These are phyloP conservation scores for Tarsius wallacei DNA, from an alignment of 2,797 vertebrate species.

Conservation along the genomic window DNA sequence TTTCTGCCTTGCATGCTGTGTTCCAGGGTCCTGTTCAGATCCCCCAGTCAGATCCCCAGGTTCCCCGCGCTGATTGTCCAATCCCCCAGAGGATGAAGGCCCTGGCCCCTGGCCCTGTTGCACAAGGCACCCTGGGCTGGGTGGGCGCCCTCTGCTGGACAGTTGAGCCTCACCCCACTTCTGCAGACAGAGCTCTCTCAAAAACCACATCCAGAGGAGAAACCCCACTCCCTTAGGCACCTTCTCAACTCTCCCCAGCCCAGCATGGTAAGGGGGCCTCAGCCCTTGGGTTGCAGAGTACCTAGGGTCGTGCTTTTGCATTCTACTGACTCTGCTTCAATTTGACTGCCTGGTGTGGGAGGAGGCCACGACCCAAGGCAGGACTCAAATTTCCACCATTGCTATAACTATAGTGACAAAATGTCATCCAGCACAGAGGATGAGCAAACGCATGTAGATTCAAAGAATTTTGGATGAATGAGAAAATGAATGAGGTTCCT, in stretches of 20 bases:
- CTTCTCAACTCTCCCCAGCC: not conserved
- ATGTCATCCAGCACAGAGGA: not conserved
- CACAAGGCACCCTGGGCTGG: not conserved
- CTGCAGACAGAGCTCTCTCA: not conserved
- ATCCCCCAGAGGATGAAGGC: not conserved
- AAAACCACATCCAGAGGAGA: not conserved
- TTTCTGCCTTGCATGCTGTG: not conserved
- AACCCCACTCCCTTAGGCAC: not conserved
- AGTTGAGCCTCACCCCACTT: not conserved
- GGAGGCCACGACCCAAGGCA: not conserved
- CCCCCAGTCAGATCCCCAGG: not conserved
- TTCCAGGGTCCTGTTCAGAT: not conserved
- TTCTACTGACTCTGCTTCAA: not conserved
- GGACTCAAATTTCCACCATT: not conserved
- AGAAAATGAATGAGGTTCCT: conserved; percentile 38
- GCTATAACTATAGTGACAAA: not conserved
- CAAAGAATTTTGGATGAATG: not conserved
- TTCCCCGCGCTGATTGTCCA: not conserved
- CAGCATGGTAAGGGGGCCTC: not conserved
- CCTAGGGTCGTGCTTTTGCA: not conserved
- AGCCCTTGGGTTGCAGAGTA: not conserved
- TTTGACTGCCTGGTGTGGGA: not conserved
- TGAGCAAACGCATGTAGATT: not conserved
- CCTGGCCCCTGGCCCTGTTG: not conserved
- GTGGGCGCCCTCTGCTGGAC: not conserved